Evolutionary conservation across 2,888 invertebrate genomes (phyloP).

Genomic region (Pheosia gnoma): DNA sequence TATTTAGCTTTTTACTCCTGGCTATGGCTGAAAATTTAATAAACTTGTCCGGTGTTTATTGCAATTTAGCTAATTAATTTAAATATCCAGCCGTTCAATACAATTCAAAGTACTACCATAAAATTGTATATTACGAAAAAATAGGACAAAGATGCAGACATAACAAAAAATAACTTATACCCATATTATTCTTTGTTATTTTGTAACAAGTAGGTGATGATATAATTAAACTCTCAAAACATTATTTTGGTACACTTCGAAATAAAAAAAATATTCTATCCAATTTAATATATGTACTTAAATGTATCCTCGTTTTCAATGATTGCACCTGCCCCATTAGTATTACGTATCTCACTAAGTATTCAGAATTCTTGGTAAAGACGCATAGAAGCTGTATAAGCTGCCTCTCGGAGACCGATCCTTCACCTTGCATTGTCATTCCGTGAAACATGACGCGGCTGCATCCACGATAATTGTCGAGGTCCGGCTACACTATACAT

Average conservation of each 20-base stretch:
- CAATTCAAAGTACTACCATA: too few relatives aligned
- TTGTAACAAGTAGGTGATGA: too few relatives aligned
- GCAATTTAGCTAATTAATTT: not conserved
- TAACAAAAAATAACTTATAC: too few relatives aligned
- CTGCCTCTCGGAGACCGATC: not conserved
- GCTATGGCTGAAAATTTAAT: not conserved
- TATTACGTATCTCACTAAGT: conserved; percentile 5
- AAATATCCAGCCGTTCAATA: not conserved
- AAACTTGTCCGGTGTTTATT: not conserved
- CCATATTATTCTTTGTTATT: too few relatives aligned
- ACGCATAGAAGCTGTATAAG: conserved; percentile 1
- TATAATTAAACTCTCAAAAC: too few relatives aligned
- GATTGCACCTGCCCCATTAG: not conserved
- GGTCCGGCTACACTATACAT: conserved; percentile 1
- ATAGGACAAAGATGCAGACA: too few relatives aligned
- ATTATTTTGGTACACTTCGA: too few relatives aligned
- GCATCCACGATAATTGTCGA: conserved; percentile 14
- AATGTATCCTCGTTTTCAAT: not conserved
- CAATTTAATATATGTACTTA: too few relatives aligned
- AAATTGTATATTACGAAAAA: too few relatives aligned
- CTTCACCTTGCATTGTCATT: conserved; percentile 17
- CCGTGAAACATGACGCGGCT: conserved; percentile 30
- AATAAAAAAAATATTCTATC: too few relatives aligned
- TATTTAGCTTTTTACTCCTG: not conserved
- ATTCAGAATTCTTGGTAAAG: conserved; percentile 11